A percentile compares a stretch with the other conserved stretches of the same genome.
phyloP scores from a whole-genome alignment of 2,888 invertebrate genomes.

The Megastigmus dorsalis region DNA sequence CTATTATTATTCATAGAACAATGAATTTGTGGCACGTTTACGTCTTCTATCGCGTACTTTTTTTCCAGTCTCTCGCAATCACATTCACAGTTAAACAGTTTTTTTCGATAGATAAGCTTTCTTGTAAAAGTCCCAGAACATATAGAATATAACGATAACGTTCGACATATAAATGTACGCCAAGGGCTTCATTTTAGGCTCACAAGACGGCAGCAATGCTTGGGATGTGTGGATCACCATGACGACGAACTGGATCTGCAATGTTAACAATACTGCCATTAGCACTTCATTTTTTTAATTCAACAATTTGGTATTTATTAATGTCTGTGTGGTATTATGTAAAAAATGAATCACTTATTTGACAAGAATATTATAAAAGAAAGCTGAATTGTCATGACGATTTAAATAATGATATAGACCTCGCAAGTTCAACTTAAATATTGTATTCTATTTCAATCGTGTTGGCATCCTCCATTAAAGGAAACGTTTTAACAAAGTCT shows the following conservation, averaged over 20 bases:
- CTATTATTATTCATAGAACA: constrained; percentile 5
- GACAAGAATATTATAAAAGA: too few relatives aligned
- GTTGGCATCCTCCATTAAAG: too few relatives aligned
- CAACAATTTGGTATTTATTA: too few relatives aligned
- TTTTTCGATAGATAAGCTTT: constrained; percentile 76
- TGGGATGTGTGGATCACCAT: constrained; percentile 78
- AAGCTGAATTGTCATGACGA: too few relatives aligned
- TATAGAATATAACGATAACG: constrained; percentile 80
- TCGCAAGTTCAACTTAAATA: too few relatives aligned
- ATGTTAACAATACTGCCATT: too few relatives aligned
- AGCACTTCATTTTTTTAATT: too few relatives aligned
- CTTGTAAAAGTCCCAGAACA: constrained; percentile 83
- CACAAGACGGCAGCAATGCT: constrained; percentile 78
- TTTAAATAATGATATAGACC: too few relatives aligned
- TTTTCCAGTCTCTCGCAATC: background rate
- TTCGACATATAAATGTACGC: constrained; percentile 79
- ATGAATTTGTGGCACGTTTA: constrained; percentile 38
- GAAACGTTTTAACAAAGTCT: too few relatives aligned
- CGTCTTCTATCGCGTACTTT: constrained; percentile 6
- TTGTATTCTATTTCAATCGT: too few relatives aligned
- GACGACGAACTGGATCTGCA: constrained; percentile 81
- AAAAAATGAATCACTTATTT: too few relatives aligned
- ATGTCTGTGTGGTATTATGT: too few relatives aligned
- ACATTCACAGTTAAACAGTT: constrained; percentile 56
- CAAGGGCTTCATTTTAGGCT: constrained; percentile 75